Percentiles rank a stretch among this genome's conserved stretches.
Conservation (phyloP, 2,113 vertebrate species). For the Martes martes region DNA sequence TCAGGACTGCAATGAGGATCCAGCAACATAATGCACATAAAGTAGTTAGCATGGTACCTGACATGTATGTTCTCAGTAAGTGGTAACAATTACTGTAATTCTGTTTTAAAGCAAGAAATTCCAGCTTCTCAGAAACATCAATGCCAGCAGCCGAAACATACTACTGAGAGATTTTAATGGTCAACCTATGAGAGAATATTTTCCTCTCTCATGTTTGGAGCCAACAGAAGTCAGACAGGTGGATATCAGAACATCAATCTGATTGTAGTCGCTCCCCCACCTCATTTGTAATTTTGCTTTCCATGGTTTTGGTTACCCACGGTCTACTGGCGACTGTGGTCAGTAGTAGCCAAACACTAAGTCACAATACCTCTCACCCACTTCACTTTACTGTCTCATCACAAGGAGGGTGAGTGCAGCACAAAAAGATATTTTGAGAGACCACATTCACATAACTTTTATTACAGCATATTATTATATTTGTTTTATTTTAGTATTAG, state of each 20-base stretch:
- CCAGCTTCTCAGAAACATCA: background rate
- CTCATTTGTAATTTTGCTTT: background rate
- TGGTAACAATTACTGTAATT: background rate
- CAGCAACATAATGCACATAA: background rate
- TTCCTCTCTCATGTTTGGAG: background rate
- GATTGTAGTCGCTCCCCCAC: background rate
- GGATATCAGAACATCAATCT: background rate
- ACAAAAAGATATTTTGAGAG: background rate
- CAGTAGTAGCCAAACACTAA: background rate
- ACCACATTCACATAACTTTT: background rate
- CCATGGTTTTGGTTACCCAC: background rate
- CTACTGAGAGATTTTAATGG: background rate
- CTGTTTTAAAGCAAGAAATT: conserved; percentile 10
- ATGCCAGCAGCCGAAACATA: background rate
- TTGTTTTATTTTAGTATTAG: background rate
- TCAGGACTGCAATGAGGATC: background rate
- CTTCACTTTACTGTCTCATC: background rate
- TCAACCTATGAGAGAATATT: background rate
- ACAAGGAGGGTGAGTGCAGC: background rate
- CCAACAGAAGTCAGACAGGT: background rate
- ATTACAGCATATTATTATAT: background rate
- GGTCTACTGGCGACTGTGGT: background rate
- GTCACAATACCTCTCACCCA: background rate
- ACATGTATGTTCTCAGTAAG: background rate
- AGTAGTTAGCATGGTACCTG: background rate